Base-by-base conservation (phyloP, 2,113 vertebrate species). In the Pangasianodon hypophthalmus region DNA sequence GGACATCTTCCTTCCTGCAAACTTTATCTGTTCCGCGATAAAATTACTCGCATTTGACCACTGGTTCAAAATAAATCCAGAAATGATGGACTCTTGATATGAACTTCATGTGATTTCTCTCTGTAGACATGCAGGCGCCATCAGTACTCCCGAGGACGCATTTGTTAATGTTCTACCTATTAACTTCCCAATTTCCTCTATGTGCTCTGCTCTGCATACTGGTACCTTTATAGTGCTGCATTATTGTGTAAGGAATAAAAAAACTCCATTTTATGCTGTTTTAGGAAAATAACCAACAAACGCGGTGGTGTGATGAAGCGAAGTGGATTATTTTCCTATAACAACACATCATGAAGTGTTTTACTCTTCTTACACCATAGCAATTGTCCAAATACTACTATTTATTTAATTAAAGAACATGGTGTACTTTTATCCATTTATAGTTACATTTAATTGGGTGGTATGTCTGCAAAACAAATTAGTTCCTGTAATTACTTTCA, bases 61-160 rank as follows among this genome's bases (percentile, higher is more conserved):
- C 37, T 11, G 37, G 41, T 69, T 77, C 88, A 54, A 87, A 86
- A 60, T 90, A 87, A 89, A 75, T 87, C 37, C 46, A 64, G 62
- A 46, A 86, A 75, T 88, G 75, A 89, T 64, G 80, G 24, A 52
- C 69, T 69, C 86, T 89, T 85, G 69, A 90, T 88, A 88, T 89
- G 71, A 73, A 29, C 87, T 77, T 89, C 85, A 90, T 92, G 90
- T 89, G 92, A 91, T 89, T 91, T 88, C 46, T 21, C 32, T 85
- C 67, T 41, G 44, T 79, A 92, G 90, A 88, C 88, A 48, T 29
- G 32, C 87, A 85, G 90, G 85, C 87, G 90, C 87, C 89, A 24
- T 79, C 26, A 32, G 32, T 48, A 54, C 77, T 89, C 37, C 41
- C 60, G 67, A 69, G 64, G 52, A 85, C 19, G 54, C 67, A 86